phyloP scores from a whole-genome alignment of 2,797 vertebrate species.

The Strix occidentalis region DNA sequence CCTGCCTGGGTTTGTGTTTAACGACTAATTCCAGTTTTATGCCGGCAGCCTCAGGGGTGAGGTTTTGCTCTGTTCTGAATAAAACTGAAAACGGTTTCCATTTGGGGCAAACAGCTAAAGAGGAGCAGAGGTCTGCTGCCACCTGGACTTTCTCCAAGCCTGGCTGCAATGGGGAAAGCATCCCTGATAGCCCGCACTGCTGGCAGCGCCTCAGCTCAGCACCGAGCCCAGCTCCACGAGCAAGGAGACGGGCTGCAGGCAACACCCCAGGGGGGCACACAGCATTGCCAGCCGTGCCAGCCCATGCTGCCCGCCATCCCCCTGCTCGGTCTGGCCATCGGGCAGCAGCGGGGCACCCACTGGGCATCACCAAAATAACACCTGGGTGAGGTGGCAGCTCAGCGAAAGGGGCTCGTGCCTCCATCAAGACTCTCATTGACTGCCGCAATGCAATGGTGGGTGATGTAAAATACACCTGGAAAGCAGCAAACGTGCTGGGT shows the following conservation, averaged over 20 bases:
- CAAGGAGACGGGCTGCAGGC: too few relatives aligned
- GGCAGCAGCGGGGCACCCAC: neutral
- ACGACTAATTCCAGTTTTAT: neutral
- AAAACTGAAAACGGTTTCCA: neutral
- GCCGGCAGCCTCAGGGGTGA: accelerated
- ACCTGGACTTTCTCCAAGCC: neutral
- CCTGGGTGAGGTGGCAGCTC: accelerated
- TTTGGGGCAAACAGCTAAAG: neutral
- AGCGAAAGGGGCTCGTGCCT: neutral
- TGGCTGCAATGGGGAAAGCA: neutral
- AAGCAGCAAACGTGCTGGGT: neutral
- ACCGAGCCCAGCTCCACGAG: accelerated
- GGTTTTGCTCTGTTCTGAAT: neutral
- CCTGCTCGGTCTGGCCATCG: neutral
- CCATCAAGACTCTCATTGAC: neutral
- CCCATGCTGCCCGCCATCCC: neutral
- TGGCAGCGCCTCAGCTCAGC: neutral
- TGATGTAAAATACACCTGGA: neutral
- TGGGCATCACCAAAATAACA: neutral
- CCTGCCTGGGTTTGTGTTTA: neutral
- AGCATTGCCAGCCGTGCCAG: accelerated
- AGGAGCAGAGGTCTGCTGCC: neutral
- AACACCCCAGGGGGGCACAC: accelerated
- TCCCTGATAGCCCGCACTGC: accelerated
- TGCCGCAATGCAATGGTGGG: too few relatives aligned